These are phyloP conservation scores for Pristionchus pacificus DNA, from an alignment of 1,140 invertebrate genomes.

Conservation along the genomic window DNA sequence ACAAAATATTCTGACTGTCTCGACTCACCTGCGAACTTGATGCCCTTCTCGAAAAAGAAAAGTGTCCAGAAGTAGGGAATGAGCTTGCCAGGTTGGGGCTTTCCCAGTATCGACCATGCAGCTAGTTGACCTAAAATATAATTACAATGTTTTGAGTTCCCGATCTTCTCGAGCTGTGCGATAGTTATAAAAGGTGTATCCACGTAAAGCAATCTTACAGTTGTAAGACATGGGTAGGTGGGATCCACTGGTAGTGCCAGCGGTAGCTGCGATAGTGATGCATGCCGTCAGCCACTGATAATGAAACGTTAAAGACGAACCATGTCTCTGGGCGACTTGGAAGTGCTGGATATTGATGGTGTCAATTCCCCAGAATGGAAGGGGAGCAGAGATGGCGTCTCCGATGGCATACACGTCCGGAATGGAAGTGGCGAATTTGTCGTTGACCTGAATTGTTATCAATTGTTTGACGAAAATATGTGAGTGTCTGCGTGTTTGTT, in stretches of 20 bases:
- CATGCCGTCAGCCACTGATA: not conserved
- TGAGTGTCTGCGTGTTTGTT: too few species aligned
- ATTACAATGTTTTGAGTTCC: too few species aligned
- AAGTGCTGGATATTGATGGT: conserved; percentile 33
- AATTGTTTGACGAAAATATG: too few species aligned
- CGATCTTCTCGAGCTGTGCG: too few species aligned
- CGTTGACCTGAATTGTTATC: not conserved
- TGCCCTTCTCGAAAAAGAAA: conserved; percentile 28
- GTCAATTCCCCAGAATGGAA: conserved; percentile 25
- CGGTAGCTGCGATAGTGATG: too few species aligned
- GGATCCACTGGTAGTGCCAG: too few species aligned
- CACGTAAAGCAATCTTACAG: too few species aligned
- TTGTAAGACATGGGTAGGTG: too few species aligned
- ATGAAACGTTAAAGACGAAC: not conserved
- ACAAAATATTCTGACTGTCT: too few species aligned
- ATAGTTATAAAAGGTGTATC: too few species aligned
- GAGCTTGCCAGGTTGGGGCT: conserved; percentile 21
- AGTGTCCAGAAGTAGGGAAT: conserved; percentile 31
- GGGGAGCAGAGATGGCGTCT: conserved; percentile 21
- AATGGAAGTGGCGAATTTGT: conserved; percentile 8
- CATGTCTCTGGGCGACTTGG: conserved; percentile 29
- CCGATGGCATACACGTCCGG: conserved; percentile 22
- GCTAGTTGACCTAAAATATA: conserved; percentile 22
- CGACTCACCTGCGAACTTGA: conserved; percentile 24
- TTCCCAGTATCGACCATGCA: conserved; percentile 28